Conservation (phyloP, 2,797 vertebrate genomes). For the Cynopterus sphinx region DNA sequence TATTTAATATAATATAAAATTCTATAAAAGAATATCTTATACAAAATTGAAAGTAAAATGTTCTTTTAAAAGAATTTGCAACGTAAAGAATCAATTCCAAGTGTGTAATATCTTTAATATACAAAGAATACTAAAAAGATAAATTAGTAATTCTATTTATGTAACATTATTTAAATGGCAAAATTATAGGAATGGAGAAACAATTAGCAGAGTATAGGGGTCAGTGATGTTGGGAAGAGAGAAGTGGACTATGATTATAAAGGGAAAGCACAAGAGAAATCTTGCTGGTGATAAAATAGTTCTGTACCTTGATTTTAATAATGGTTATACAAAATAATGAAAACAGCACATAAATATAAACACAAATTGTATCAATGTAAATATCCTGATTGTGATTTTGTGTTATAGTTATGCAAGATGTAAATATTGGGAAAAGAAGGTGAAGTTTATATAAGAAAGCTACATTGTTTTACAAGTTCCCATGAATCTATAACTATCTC, state of each 20-base stretch:
- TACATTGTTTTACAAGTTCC: not conserved
- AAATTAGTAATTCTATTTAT: not conserved
- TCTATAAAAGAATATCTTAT: not conserved
- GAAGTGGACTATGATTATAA: not conserved
- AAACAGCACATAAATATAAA: not conserved
- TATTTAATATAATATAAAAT: not conserved
- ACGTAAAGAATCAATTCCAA: not conserved
- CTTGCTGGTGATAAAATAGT: not conserved
- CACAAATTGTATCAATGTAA: not conserved
- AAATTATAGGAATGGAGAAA: not conserved
- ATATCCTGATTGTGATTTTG: not conserved
- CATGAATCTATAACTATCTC: not conserved
- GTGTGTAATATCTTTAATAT: not conserved
- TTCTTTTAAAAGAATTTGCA: not conserved
- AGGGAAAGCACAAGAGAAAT: not conserved
- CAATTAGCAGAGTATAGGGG: not conserved
- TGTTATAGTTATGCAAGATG: not conserved
- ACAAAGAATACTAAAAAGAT: not conserved
- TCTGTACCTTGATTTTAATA: not conserved
- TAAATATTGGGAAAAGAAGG: not conserved
- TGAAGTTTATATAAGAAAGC: not conserved
- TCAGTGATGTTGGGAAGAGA: not conserved
- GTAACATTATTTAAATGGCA: not conserved
- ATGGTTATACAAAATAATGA: not conserved
- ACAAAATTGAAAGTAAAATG: not conserved